A percentile compares a stretch with the other conserved stretches of the same genome.
phyloP scores from a whole-genome alignment of 2,888 invertebrate species.

The Empis livida region DNA sequence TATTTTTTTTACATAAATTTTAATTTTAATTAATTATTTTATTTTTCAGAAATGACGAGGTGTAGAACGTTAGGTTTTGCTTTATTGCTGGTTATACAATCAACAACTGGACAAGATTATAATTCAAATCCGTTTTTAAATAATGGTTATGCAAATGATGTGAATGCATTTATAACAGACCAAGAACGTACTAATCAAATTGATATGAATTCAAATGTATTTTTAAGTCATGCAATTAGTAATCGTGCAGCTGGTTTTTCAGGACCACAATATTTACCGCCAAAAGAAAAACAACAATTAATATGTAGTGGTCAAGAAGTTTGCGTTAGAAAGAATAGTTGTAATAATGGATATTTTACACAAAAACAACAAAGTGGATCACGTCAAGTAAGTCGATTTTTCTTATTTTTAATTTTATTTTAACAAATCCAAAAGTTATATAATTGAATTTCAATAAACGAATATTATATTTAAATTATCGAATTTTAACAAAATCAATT shows the following conservation, averaged over 20 bases:
- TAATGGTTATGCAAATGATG: constrained; percentile 10
- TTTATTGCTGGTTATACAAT: constrained; percentile 5
- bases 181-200: constrained; percentile 3
- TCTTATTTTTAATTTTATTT: no score
- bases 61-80: constrained; percentile 2
- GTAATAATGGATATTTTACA: constrained; percentile 41
- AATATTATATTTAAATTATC: no score
- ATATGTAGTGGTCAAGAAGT: constrained; percentile 45
- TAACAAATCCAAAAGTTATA: no score
- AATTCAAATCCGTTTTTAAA: constrained; percentile 8
- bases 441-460: no score
- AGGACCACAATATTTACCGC: constrained; percentile 14
- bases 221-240: constrained; percentile 7
- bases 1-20: no score
- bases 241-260: constrained; percentile 8
- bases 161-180: constrained; percentile 7
- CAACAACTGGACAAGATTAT: constrained; percentile 5
- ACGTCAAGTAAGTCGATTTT: constrained; percentile 5
- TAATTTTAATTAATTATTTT: background rate
- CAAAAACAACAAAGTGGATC: background rate
- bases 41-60: constrained; percentile 9
- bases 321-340: constrained; percentile 47
- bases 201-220: constrained; percentile 3
- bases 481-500: no score
- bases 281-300: constrained; percentile 15